These are phyloP conservation scores for Diphyllodes magnificus DNA, from an alignment of 2,113 vertebrate species.

Conservation along the genomic window DNA sequence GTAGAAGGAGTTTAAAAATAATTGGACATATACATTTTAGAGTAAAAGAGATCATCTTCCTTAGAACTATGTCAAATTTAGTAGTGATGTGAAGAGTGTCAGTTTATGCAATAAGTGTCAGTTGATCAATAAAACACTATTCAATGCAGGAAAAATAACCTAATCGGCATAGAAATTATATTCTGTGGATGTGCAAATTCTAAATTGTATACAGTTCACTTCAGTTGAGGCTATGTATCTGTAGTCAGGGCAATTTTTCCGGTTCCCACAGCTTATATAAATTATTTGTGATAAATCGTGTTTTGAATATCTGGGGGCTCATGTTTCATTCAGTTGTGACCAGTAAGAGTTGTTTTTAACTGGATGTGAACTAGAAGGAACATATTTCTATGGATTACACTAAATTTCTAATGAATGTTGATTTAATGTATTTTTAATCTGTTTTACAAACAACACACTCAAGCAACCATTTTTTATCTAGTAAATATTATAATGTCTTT, in stretches of 20 bases:
- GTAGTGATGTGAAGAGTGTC: not conserved
- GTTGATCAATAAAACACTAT: not conserved
- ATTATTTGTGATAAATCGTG: not conserved
- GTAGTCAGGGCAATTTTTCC: not conserved
- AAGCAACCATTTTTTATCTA: not conserved
- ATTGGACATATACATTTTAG: not conserved
- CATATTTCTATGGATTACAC: rapidly evolving
- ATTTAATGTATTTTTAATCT: not conserved
- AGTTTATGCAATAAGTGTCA: not conserved
- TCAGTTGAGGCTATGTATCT: not conserved
- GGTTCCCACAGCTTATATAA: not conserved
- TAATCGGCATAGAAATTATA: not conserved
- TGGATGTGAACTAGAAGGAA: not conserved
- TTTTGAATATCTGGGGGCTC: not conserved
- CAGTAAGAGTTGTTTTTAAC: not conserved
- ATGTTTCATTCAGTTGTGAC: not conserved
- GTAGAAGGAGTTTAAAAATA: not conserved
- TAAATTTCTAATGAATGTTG: not conserved
- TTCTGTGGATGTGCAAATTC: not conserved
- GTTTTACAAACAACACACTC: not conserved
- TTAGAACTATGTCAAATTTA: not conserved
- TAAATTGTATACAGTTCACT: not conserved
- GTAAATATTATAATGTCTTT: not conserved
- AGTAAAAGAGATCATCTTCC: not conserved
- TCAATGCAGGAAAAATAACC: not conserved